Evolutionary conservation across 2,113 vertebrate species (phyloP).

Genomic region (Gymnocephalus cernua): DNA sequence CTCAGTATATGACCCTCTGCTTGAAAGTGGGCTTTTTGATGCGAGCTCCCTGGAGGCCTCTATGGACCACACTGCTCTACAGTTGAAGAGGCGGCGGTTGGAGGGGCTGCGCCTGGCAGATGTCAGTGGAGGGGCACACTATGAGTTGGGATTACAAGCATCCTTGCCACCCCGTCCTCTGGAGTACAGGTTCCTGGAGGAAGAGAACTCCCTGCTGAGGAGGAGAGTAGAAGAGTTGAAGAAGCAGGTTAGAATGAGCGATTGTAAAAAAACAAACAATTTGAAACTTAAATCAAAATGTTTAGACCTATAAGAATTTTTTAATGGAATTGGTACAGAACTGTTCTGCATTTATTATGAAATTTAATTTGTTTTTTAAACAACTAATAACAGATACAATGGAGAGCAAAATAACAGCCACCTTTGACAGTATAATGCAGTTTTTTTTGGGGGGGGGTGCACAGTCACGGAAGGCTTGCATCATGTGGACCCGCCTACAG

Average conservation of each 20-base stretch:
- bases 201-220: slow-evolving; percentile 93
- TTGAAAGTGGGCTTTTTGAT: slow-evolving; percentile 88
- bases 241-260: slow-evolving; percentile 85
- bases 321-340: no score
- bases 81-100: slow-evolving; percentile 91
- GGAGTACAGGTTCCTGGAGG: slow-evolving; percentile 94
- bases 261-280: background rate
- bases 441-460: no score
- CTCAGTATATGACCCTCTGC: slow-evolving; percentile 84
- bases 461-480: no score
- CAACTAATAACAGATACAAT: background rate
- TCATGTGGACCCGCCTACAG: no score
- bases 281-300: background rate
- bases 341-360: background rate
- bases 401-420: background rate
- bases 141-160: slow-evolving; percentile 91
- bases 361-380: background rate
- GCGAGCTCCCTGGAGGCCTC: slow-evolving; percentile 87
- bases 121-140: slow-evolving; percentile 87
- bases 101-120: slow-evolving; percentile 83
- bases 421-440: background rate
- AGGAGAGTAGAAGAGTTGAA: slow-evolving; percentile 96
- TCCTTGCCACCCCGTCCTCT: slow-evolving; percentile 84
- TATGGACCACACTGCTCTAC: slow-evolving; percentile 89
- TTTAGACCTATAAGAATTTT: background rate